These are phyloP conservation scores for Neotoxoptera formosana DNA, from an alignment of 1,140 invertebrate species.

Conservation along the genomic window DNA sequence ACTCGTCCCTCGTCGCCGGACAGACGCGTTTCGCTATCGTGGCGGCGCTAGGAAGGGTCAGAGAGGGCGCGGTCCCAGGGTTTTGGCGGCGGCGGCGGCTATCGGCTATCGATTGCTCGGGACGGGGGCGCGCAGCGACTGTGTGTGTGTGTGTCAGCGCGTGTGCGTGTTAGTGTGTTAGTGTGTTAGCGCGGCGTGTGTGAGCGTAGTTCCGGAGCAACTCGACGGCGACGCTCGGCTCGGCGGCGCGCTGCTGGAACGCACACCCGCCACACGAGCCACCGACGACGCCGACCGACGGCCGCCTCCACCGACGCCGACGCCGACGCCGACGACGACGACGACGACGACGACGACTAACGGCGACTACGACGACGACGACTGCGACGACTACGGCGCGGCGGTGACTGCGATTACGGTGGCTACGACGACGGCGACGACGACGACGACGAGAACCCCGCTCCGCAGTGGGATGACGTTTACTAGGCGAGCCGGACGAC, in stretches of 20 bases:
- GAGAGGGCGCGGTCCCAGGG: constrained; percentile 55
- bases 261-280: constrained; percentile 28
- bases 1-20: neutral
- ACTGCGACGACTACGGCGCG: neutral
- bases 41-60: constrained; percentile 5
- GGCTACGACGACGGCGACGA: neutral
- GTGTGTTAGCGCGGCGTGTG: neutral
- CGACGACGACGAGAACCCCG: constrained; percentile 1
- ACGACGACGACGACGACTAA: neutral
- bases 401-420: neutral
- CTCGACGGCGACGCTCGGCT: constrained; percentile 54
- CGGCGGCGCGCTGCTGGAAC: constrained; percentile 43
- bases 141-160: constrained; percentile 11
- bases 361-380: neutral
- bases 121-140: neutral
- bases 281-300: constrained; percentile 54
- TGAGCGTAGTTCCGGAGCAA: constrained; percentile 56
- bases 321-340: neutral
- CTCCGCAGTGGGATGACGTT: constrained; percentile 51
- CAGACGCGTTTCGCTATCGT: neutral
- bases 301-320: constrained; percentile 35
- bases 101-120: constrained; percentile 52
- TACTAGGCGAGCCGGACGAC: constrained; percentile 43
- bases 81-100: constrained; percentile 47
- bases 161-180: neutral